Percentiles rank a stretch among this genome's conserved stretches.
These are phyloP conservation scores for Anseranas semipalmata DNA, from an alignment of 2,113 vertebrate species.

Conservation along the genomic window DNA sequence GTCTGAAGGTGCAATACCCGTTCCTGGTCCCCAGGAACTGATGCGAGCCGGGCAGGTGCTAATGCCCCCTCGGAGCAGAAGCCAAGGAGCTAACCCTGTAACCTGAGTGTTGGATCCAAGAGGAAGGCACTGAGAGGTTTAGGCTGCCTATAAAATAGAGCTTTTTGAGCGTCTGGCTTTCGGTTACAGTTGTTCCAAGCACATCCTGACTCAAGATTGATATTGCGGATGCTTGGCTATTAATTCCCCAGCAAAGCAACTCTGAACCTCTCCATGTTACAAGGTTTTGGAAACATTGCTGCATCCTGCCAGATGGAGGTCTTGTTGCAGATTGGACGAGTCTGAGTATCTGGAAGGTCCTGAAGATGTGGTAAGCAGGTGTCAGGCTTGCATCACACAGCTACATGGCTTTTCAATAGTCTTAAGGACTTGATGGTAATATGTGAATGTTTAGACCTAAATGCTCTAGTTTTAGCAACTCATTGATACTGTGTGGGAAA, in stretches of 20 bases:
- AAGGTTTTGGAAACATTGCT: neutral
- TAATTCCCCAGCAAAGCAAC: neutral
- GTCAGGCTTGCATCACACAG: neutral
- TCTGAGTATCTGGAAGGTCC: neutral
- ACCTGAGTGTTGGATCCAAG: neutral
- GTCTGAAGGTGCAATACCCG: neutral
- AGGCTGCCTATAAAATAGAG: neutral
- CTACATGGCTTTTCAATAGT: neutral
- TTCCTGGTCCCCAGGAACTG: neutral
- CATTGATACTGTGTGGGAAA: neutral
- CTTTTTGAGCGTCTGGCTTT: neutral
- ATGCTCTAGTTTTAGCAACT: neutral
- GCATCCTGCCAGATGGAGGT: neutral
- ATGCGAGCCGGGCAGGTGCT: accelerated
- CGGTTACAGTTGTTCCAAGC: neutral
- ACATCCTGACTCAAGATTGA: neutral
- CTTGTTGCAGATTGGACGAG: neutral
- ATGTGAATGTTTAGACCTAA: neutral
- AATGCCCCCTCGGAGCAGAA: neutral
- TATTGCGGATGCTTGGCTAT: neutral
- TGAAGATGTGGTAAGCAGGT: neutral
- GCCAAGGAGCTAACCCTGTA: neutral
- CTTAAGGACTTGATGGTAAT: neutral
- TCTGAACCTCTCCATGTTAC: neutral
- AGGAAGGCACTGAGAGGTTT: neutral